A percentile compares a stretch with the other conserved stretches of the same genome.
phyloP scores from a whole-genome alignment of 2,113 vertebrate genomes.

The Aspidoscelis tigris region DNA sequence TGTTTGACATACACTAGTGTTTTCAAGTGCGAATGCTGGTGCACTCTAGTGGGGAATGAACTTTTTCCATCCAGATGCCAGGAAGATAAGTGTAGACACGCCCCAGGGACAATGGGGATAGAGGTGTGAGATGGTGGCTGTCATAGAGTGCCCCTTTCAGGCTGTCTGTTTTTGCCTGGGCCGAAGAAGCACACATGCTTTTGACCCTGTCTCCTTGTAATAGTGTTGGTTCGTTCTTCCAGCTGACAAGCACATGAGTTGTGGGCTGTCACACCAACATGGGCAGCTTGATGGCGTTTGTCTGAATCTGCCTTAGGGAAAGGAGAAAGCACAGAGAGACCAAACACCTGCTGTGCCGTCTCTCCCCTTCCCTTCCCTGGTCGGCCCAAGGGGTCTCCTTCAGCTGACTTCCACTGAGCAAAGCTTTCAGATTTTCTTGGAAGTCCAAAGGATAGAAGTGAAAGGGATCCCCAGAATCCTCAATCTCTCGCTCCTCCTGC shows the following conservation, averaged over 20 bases:
- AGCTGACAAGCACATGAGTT: neutral
- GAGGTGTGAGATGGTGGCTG: too few relatives aligned
- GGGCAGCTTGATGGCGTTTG: neutral
- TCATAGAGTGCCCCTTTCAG: too few relatives aligned
- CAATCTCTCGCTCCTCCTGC: constrained; percentile 25
- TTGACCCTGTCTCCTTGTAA: neutral
- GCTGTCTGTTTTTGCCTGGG: neutral
- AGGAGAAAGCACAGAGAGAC: neutral
- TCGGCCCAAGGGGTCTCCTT: neutral
- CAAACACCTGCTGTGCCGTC: neutral
- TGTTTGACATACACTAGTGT: too few relatives aligned
- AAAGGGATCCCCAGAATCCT: constrained; percentile 35
- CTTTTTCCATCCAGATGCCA: too few relatives aligned
- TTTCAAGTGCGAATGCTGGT: too few relatives aligned
- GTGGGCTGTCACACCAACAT: neutral
- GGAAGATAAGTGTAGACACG: too few relatives aligned
- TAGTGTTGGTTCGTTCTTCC: neutral
- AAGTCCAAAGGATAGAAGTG: constrained; percentile 14
- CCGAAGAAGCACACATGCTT: neutral
- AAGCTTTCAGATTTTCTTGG: neutral
- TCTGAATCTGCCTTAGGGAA: neutral
- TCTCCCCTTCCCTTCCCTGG: neutral
- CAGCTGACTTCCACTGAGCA: accelerated
- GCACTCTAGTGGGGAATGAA: too few relatives aligned
- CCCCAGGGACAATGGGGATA: too few relatives aligned